phyloP scores from a whole-genome alignment of 2,797 vertebrate genomes.

The Monodelphis domestica region DNA sequence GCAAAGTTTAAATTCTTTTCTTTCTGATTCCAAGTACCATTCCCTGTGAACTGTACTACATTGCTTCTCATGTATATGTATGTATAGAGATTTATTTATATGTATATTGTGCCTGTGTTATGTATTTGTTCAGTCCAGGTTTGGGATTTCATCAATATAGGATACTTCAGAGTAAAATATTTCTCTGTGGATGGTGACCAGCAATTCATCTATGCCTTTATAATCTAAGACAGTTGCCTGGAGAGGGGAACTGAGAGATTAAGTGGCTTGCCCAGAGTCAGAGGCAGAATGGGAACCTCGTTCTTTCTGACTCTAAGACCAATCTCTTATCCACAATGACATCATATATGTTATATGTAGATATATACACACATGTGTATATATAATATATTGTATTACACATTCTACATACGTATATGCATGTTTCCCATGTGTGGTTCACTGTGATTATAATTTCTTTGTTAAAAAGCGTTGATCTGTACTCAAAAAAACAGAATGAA shows the following conservation, averaged over 20 bases:
- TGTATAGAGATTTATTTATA: not conserved
- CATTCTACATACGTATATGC: not conserved
- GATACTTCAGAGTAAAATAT: not conserved
- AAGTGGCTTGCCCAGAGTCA: not conserved
- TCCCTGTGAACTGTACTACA: not conserved
- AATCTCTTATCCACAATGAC: not conserved
- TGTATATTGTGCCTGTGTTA: not conserved
- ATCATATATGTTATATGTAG: not conserved
- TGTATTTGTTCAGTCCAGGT: not conserved
- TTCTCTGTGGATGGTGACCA: not conserved
- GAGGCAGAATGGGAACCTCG: not conserved
- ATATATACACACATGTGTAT: not conserved
- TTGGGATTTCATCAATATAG: not conserved
- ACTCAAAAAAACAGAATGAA: constrained; percentile 55
- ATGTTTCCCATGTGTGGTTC: constrained; percentile 38
- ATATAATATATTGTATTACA: too few relatives aligned
- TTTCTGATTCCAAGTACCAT: not conserved
- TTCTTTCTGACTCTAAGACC: not conserved
- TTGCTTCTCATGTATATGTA: not conserved
- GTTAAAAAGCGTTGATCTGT: constrained; percentile 29
- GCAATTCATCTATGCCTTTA: not conserved
- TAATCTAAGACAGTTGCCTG: not conserved
- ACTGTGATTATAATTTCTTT: constrained; percentile 47
- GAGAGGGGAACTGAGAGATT: not conserved
- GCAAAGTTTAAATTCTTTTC: not conserved